Conservation (phyloP, 2,888 invertebrate species). For the Lasioglossum pauxillum region DNA sequence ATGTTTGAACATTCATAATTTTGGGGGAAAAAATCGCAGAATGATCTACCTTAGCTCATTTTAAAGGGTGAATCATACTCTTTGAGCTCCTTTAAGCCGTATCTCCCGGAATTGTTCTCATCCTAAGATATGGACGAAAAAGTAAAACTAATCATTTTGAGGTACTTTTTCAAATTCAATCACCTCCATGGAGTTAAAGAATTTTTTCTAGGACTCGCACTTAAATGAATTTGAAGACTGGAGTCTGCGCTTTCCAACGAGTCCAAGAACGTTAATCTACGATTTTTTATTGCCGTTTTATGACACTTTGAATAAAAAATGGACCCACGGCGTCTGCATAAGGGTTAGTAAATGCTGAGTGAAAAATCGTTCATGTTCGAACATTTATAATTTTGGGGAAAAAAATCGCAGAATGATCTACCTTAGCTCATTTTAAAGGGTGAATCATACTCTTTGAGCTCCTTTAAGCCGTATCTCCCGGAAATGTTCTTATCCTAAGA, state of each 20-base stretch:
- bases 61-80: fast-evolving
- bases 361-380: background rate
- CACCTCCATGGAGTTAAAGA: background rate
- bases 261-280: background rate
- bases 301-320: too few relatives aligned
- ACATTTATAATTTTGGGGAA: background rate
- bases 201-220: background rate
- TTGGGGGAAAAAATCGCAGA: background rate
- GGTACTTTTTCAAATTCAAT: background rate
- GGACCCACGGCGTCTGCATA: too few relatives aligned
- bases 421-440: background rate
- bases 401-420: background rate
- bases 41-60: background rate
- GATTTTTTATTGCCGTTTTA: background rate
- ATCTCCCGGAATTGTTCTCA: background rate
- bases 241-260: background rate
- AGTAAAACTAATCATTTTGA: background rate
- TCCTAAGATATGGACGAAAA: background rate
- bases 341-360: too few relatives aligned
- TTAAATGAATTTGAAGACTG: background rate
- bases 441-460: background rate
- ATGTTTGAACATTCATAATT: background rate
- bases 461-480: fast-evolving
- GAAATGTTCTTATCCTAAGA: background rate
- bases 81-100: background rate